These are phyloP conservation scores for Anabacerthia variegaticeps DNA, from an alignment of 2,797 vertebrate species.

Conservation along the genomic window DNA sequence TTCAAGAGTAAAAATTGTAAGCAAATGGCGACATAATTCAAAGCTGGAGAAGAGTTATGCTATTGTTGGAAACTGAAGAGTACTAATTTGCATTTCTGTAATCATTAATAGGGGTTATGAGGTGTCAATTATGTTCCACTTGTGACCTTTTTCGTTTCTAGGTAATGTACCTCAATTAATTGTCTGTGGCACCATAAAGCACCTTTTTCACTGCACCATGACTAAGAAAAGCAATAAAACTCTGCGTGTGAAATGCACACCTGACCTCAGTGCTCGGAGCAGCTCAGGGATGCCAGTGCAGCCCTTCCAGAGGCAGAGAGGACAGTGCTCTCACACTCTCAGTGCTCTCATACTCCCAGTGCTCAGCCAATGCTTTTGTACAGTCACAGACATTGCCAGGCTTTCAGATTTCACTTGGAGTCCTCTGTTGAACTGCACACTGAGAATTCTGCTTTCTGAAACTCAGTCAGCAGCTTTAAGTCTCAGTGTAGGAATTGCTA, in stretches of 20 bases:
- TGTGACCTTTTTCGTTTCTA: slow-evolving; percentile 77
- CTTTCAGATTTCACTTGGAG: background rate
- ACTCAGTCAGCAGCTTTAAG: background rate
- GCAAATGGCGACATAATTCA: slow-evolving; percentile 64
- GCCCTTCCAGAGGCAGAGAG: slow-evolving; percentile 64
- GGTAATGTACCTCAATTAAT: slow-evolving; percentile 77
- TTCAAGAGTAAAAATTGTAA: slow-evolving; percentile 60
- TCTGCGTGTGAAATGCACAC: slow-evolving; percentile 67
- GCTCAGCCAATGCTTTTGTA: slow-evolving; percentile 26
- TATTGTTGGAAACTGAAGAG: slow-evolving; percentile 48
- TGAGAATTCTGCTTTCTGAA: background rate
- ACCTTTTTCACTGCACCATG: slow-evolving; percentile 57
- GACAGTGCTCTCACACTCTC: background rate
- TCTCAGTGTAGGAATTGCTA: background rate
- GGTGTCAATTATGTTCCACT: slow-evolving; percentile 69
- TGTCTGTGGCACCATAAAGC: slow-evolving; percentile 77
- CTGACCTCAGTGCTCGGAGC: slow-evolving; percentile 38
- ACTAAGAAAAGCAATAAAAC: slow-evolving; percentile 73
- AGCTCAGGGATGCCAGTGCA: slow-evolving; percentile 61
- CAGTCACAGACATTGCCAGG: background rate
- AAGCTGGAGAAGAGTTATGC: slow-evolving; percentile 48
- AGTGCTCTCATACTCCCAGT: background rate
- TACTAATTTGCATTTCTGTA: slow-evolving; percentile 75
- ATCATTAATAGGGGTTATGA: slow-evolving; percentile 74
- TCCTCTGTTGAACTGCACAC: background rate